Evolutionary conservation across 2,113 vertebrate genomes (phyloP).

Genomic region (Oncorhynchus kisutch): DNA sequence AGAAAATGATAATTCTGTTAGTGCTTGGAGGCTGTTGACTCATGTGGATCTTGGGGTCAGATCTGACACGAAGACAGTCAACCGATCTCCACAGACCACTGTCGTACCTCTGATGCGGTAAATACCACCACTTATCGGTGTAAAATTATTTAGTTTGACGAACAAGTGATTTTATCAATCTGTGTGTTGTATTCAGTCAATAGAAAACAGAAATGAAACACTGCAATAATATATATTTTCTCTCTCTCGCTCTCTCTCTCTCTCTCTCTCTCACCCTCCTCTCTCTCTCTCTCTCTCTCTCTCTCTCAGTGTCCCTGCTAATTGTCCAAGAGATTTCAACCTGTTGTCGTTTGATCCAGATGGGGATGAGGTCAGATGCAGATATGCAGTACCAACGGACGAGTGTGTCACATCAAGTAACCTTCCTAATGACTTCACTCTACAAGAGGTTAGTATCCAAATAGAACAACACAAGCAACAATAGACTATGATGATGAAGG

Average conservation of each 20-base stretch:
- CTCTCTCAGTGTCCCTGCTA: neutral
- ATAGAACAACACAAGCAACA: too few species aligned
- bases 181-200: neutral
- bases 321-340: constrained; percentile 1
- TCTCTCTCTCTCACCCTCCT: neutral
- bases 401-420: too few species aligned
- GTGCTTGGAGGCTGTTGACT: constrained; percentile 8
- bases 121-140: too few species aligned
- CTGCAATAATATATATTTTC: too few species aligned
- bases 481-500: too few species aligned
- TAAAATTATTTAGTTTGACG: neutral
- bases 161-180: neutral
- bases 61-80: constrained; percentile 33
- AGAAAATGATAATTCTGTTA: neutral
- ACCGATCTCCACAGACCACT: constrained; percentile 23
- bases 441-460: too few species aligned
- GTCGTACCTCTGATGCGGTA: neutral
- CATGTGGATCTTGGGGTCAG: constrained; percentile 38
- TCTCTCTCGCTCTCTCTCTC: neutral
- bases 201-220: neutral
- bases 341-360: neutral
- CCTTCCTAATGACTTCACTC: too few species aligned
- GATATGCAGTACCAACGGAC: neutral
- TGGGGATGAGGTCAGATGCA: neutral
- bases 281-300: neutral